Evolutionary conservation across 2,888 invertebrate genomes (phyloP).

Genomic region (Homarus gammarus): DNA sequence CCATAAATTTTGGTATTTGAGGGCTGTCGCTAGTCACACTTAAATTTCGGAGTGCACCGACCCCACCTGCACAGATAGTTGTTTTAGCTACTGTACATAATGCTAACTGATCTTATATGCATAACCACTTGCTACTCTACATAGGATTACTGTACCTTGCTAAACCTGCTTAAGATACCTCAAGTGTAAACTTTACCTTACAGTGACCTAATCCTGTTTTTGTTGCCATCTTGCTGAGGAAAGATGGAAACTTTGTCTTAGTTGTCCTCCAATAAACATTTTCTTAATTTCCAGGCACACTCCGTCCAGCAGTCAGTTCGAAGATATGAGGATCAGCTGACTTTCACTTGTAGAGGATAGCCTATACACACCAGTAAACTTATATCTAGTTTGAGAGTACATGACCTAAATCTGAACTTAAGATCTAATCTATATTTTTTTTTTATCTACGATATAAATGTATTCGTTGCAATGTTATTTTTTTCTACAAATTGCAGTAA

Average conservation of each 20-base stretch:
- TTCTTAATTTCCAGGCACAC: constrained; percentile 41
- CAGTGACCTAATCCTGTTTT: background rate
- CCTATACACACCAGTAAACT: background rate
- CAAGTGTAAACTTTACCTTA: background rate
- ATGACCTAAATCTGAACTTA: background rate
- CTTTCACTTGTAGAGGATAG: constrained; percentile 15
- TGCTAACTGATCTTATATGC: too few species aligned
- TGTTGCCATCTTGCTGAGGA: background rate
- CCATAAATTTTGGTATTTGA: too few species aligned
- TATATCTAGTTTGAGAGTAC: background rate
- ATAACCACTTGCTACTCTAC: too few species aligned
- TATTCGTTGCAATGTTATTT: too few species aligned
- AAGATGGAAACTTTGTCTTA: too few species aligned
- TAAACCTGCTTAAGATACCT: background rate
- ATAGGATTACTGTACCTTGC: background rate
- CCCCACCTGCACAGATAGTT: too few species aligned
- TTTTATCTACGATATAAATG: too few species aligned
- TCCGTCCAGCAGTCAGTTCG: constrained; percentile 67
- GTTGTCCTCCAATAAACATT: background rate
- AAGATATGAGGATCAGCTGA: constrained; percentile 67
- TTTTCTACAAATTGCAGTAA: background rate
- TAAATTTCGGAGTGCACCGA: too few species aligned
- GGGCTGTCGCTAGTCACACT: too few species aligned
- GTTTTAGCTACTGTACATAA: too few species aligned
- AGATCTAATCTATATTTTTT: background rate